Base-by-base conservation (phyloP, 2,113 vertebrate species). In the Calyptommatus sinebrachiatus region DNA sequence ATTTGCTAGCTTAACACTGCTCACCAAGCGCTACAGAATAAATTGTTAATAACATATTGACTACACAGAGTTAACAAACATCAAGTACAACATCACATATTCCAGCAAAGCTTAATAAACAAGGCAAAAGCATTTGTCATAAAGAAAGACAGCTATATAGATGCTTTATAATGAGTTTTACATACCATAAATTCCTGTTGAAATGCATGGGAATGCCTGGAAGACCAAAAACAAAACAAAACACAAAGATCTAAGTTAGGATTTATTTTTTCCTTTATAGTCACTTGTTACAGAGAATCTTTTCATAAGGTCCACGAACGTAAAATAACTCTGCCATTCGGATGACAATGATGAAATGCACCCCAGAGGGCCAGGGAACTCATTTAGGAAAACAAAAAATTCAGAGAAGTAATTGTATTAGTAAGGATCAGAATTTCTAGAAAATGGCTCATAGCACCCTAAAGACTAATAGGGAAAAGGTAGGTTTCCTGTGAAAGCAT, bases 121-220 rank as follows among this genome's bases (percentile, higher is more conserved):
- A 60, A 90, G 24, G n/a, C 4, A 46, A 20, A 29, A 12, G 18
- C 66, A 83, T 88, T 86, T 81, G 18, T 50, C 67, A 35, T 63
- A 69, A 77, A 66, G 78, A 81, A 85, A 83, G 89, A 83, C 16
- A 1, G 48, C 2, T 28, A 82, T 89, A 88, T 7, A 87, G 14
- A 77, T 87, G 84, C 50, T 61, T 0, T 8, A 86, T 41, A 84
- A 0, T 0, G 65, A 70, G 45, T 71, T 88, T 67, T 72, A 72
- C 98, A 98, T 95, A 99, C 98, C 98, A 90, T 99, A 99, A 95
- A 99, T 99, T 93, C 98, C 98, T 1, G 98, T 99, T 80, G 98
- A 99, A 95, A 99, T 99, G 89, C 98, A 99, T 21, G 98, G 98
- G 89, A 99, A 99, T 84, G 98, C 98, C 98, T 99, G 96, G 78